Percentiles rank a stretch among this genome's conserved stretches.
Conservation (phyloP, 2,113 vertebrate genomes). For the Vimba vimba region DNA sequence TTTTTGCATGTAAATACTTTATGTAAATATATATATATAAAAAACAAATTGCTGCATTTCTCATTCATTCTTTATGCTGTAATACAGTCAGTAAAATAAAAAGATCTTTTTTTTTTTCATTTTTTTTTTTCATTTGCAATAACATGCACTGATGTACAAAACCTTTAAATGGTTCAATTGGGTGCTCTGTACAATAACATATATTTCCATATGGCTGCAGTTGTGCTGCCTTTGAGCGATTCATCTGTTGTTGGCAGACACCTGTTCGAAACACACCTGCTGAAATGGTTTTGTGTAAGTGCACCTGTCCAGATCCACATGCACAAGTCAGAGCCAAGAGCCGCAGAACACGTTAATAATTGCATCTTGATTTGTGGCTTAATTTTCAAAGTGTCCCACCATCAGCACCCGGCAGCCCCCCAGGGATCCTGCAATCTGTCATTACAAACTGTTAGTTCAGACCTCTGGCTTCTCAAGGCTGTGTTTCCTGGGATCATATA, state of each 20-base stretch:
- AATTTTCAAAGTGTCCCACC: conserved; percentile 49
- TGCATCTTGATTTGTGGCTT: conserved; percentile 62
- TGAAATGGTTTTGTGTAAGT: neutral
- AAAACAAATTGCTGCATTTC: too few relatives aligned
- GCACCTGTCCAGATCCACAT: conserved; percentile 23
- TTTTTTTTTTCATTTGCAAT: neutral
- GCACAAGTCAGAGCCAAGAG: neutral
- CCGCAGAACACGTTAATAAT: conserved; percentile 57
- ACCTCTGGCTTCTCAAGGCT: conserved; percentile 42
- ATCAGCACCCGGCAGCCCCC: conserved; percentile 30
- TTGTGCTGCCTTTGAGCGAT: neutral
- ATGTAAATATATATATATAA: too few relatives aligned
- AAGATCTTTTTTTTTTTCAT: too few relatives aligned
- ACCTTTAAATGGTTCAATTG: neutral
- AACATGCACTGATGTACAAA: neutral
- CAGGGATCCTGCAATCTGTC: conserved; percentile 45
- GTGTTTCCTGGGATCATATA: conserved; percentile 5
- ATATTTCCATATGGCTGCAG: neutral
- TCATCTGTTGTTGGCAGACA: conserved; percentile 1
- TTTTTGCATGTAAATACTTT: too few relatives aligned
- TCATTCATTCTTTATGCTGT: too few relatives aligned
- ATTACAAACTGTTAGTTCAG: conserved; percentile 52
- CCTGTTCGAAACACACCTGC: conserved; percentile 9
- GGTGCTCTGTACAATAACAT: neutral
- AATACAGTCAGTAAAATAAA: too few relatives aligned